These are phyloP conservation scores for Trissolcus brochymenae DNA, from an alignment of 2,888 invertebrate species.

Conservation along the genomic window DNA sequence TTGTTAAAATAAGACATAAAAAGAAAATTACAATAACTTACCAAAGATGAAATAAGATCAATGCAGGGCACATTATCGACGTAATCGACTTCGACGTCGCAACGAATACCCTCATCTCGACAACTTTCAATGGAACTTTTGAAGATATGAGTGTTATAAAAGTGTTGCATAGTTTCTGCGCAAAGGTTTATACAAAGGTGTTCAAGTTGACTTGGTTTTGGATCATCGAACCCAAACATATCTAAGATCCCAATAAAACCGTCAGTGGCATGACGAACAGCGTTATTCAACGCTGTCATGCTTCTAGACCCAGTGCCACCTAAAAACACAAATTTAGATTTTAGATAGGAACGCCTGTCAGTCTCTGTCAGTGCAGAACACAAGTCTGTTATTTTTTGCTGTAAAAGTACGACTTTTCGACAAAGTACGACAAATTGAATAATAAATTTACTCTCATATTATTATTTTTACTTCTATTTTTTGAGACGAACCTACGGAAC, in stretches of 20 bases:
- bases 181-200: conserved; percentile 96
- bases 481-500: conserved; percentile 69
- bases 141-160: conserved; percentile 97
- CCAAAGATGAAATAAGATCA: conserved; percentile 93
- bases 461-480: too few species aligned
- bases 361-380: too few species aligned
- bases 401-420: too few species aligned
- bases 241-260: conserved; percentile 97
- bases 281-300: conserved; percentile 94
- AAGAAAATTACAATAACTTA: conserved; percentile 68
- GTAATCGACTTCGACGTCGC: conserved; percentile 94
- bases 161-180: conserved; percentile 98
- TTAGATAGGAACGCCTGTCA: too few species aligned
- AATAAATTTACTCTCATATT: too few species aligned
- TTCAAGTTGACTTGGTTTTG: conserved; percentile 92
- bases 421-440: too few species aligned
- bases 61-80: conserved; percentile 97
- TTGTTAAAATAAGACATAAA: background rate
- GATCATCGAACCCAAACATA: conserved; percentile 98
- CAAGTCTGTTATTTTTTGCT: too few species aligned
- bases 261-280: conserved; percentile 94
- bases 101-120: conserved; percentile 93
- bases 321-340: conserved; percentile 45
- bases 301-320: conserved; percentile 87
- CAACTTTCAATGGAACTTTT: conserved; percentile 95